phyloP scores from a whole-genome alignment of 1,140 invertebrate species.

The Limonius californicus region DNA sequence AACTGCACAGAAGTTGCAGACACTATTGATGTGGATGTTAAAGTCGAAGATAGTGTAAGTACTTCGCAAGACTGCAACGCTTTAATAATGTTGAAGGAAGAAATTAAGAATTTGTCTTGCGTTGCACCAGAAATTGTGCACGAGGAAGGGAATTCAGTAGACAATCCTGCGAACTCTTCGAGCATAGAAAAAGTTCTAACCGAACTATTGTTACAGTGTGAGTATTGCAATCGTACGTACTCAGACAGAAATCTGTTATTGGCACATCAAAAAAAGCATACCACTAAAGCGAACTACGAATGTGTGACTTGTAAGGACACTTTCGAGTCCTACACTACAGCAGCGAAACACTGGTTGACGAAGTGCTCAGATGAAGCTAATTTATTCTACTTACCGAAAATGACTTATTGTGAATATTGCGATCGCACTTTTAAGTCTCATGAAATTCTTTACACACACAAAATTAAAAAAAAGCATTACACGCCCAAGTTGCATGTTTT shows the following conservation, averaged over 20 bases:
- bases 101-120: not conserved
- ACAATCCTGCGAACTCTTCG: not conserved
- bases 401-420: slow-evolving; percentile 46
- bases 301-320: slow-evolving; percentile 52
- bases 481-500: slow-evolving; percentile 35
- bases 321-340: slow-evolving; percentile 51
- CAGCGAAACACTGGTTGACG: slow-evolving; percentile 53
- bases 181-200: slow-evolving; percentile 39
- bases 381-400: slow-evolving; percentile 44
- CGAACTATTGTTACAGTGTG: slow-evolving; percentile 53
- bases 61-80: slow-evolving; percentile 1
- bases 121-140: slow-evolving; percentile 8
- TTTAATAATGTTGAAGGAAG: not conserved
- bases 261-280: slow-evolving; percentile 50
- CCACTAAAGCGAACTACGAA: slow-evolving; percentile 52
- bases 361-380: slow-evolving; percentile 51
- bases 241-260: slow-evolving; percentile 49
- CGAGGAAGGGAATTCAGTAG: not conserved
- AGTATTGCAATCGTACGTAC: slow-evolving; percentile 56
- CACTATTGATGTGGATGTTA: not conserved
- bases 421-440: slow-evolving; percentile 46
- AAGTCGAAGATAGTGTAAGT: slow-evolving; percentile 1
- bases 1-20: slow-evolving; percentile 30
- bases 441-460: slow-evolving; percentile 44
- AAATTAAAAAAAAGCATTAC: slow-evolving; percentile 46